Evolutionary conservation across 2,113 vertebrate species (phyloP).

Genomic region (Corydoras maculifer): DNA sequence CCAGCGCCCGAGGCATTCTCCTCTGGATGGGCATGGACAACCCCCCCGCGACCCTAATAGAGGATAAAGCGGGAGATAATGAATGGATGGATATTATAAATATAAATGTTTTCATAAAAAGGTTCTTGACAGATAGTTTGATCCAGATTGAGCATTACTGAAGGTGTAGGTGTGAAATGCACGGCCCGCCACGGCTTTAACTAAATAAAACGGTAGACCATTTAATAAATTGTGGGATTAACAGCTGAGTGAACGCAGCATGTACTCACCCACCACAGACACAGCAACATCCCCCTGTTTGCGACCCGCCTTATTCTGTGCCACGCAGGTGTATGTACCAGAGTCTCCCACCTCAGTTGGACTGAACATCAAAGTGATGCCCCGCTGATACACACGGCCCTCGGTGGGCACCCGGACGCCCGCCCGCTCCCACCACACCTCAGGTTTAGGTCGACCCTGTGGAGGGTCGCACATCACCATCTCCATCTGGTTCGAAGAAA

Average conservation of each 20-base stretch:
- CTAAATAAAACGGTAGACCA: too few relatives aligned
- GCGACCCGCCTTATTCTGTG: constrained; percentile 83
- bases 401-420: constrained; percentile 64
- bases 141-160: too few relatives aligned
- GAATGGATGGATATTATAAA: too few relatives aligned
- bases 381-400: constrained; percentile 79
- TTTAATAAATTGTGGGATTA: too few relatives aligned
- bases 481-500: constrained; percentile 72
- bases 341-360: constrained; percentile 68
- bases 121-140: too few relatives aligned
- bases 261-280: constrained; percentile 84
- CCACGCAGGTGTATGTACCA: constrained; percentile 80
- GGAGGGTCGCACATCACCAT: constrained; percentile 71
- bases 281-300: constrained; percentile 75
- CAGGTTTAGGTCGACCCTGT: constrained; percentile 69
- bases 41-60: too few relatives aligned
- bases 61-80: too few relatives aligned
- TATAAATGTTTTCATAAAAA: too few relatives aligned
- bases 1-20: too few relatives aligned
- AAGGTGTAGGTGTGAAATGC: too few relatives aligned
- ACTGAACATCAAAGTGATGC: constrained; percentile 73
- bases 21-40: too few relatives aligned
- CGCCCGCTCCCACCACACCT: constrained; percentile 83
- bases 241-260: neutral
- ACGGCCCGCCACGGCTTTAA: too few relatives aligned